phyloP scores from a whole-genome alignment of 2,797 vertebrate species.

The Ctenopoma multispine region DNA sequence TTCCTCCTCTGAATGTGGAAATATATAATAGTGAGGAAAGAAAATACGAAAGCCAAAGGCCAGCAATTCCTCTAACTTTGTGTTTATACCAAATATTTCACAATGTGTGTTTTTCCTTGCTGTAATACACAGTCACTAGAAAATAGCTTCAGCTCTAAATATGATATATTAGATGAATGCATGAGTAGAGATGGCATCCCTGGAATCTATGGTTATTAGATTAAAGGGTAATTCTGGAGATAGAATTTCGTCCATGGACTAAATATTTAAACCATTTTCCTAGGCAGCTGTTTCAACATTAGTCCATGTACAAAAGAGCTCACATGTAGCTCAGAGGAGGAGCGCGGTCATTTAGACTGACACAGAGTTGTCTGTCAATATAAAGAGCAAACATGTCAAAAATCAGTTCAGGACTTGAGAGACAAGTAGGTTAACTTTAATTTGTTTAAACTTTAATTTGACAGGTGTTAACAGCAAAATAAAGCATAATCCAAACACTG shows the following conservation, averaged over 20 bases:
- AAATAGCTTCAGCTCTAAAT: background rate
- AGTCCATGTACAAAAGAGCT: no score
- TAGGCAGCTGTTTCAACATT: no score
- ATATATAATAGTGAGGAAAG: background rate
- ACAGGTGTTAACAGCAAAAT: no score
- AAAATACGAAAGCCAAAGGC: background rate
- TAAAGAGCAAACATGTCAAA: no score
- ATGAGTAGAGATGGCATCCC: background rate
- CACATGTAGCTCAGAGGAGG: no score
- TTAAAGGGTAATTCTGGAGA: background rate
- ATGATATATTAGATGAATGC: background rate
- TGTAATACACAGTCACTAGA: background rate
- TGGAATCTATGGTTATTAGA: background rate
- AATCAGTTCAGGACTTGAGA: no score
- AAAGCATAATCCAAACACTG: no score
- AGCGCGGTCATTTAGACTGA: no score
- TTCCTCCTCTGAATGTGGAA: background rate
- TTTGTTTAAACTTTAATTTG: no score
- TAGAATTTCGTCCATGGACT: background rate
- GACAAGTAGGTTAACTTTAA: no score
- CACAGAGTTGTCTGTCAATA: no score
- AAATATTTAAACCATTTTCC: no score
- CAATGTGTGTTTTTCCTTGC: background rate
- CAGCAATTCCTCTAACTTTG: background rate
- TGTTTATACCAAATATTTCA: background rate